These are phyloP conservation scores for Anas platyrhynchos DNA, from an alignment of 2,113 vertebrate species.

Conservation along the genomic window DNA sequence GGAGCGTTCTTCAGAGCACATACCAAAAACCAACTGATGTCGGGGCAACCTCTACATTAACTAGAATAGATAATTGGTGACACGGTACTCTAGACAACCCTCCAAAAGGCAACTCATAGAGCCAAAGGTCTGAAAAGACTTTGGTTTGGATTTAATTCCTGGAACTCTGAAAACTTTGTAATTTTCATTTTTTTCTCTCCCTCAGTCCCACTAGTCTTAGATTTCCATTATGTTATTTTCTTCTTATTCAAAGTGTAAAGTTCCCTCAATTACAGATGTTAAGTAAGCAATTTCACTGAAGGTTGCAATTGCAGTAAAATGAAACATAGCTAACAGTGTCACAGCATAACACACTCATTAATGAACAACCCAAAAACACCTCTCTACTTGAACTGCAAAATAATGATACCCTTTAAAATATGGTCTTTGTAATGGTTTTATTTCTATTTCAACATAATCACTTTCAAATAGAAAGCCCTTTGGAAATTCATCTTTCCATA, in stretches of 20 bases:
- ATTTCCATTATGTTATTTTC: neutral
- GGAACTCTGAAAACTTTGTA: neutral
- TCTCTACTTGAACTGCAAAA: neutral
- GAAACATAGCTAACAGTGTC: neutral
- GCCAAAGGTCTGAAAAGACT: neutral
- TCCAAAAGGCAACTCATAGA: neutral
- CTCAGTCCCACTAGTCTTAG: neutral
- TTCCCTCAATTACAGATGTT: neutral
- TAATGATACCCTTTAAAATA: neutral
- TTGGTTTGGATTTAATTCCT: conserved; percentile 17
- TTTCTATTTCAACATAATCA: neutral
- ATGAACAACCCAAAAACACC: neutral
- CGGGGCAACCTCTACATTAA: neutral
- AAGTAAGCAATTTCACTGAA: neutral
- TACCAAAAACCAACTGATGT: neutral
- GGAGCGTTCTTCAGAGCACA: neutral
- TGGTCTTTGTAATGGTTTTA: neutral
- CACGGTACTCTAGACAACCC: neutral
- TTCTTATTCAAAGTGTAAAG: neutral
- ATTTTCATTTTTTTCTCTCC: neutral
- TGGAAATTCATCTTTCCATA: neutral
- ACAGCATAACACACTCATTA: neutral
- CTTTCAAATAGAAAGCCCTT: neutral
- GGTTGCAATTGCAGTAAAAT: neutral
- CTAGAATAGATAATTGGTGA: neutral